Conservation (phyloP, 2,797 vertebrate species). For the Balearica regulorum region DNA sequence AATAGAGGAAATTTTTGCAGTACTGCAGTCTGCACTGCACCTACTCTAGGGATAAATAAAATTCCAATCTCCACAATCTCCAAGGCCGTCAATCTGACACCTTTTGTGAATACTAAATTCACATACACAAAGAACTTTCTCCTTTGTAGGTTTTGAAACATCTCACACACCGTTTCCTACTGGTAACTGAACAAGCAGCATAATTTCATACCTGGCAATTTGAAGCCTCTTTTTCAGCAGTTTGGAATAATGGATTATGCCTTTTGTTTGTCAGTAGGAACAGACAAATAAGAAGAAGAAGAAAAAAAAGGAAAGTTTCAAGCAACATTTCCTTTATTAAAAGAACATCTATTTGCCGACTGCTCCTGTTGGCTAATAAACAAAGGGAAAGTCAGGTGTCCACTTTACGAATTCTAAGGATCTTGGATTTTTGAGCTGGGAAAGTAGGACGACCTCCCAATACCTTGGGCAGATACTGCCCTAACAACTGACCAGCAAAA, state of each 20-base stretch:
- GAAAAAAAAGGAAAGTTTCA: neutral
- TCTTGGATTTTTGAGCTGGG: neutral
- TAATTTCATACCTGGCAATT: conserved; percentile 56
- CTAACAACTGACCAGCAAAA: neutral
- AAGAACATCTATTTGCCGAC: conserved; percentile 13
- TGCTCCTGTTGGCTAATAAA: neutral
- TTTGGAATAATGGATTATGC: conserved; percentile 36
- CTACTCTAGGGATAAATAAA: conserved; percentile 47
- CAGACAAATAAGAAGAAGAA: neutral
- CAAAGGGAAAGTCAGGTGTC: conserved; percentile 1
- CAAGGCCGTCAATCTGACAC: conserved; percentile 51
- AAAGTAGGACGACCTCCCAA: conserved; percentile 35
- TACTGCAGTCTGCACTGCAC: conserved; percentile 17
- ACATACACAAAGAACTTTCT: conserved; percentile 56
- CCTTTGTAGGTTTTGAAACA: conserved; percentile 54
- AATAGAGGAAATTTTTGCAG: neutral
- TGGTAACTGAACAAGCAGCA: conserved; percentile 40
- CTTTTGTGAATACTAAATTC: conserved; percentile 63
- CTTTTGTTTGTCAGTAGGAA: conserved; percentile 44
- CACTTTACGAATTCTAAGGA: neutral
- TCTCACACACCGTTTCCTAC: conserved; percentile 2
- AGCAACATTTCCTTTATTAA: conserved; percentile 1
- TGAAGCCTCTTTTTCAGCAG: conserved; percentile 46
- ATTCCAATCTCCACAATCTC: conserved; percentile 41
- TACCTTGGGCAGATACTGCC: conserved; percentile 19